Percentiles rank a stretch among this genome's conserved stretches.
Conservation (phyloP, 2,113 vertebrate species). For the Panurus biarmicus region DNA sequence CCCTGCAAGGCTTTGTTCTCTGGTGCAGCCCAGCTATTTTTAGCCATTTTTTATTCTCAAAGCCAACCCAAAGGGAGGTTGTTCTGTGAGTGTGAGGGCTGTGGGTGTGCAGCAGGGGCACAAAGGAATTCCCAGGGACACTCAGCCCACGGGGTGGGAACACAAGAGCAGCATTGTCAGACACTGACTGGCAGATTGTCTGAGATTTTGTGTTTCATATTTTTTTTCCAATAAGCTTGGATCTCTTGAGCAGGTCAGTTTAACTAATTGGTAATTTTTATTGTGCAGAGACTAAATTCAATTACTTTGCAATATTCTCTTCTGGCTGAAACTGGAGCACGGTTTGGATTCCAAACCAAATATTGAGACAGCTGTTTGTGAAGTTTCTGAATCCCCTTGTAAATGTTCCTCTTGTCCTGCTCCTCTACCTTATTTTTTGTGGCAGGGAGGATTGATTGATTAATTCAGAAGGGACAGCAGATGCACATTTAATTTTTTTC, state of each 20-base stretch:
- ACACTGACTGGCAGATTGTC: neutral
- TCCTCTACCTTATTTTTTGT: neutral
- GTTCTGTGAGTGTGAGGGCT: neutral
- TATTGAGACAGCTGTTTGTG: slow-evolving; percentile 31
- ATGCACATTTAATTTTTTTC: neutral
- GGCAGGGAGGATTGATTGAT: neutral
- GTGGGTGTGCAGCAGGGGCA: slow-evolving; percentile 33
- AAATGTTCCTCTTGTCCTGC: neutral
- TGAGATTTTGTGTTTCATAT: rapidly evolving
- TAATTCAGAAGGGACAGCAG: neutral
- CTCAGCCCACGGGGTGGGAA: neutral
- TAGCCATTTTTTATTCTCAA: neutral
- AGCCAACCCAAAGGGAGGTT: neutral
- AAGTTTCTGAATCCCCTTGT: neutral
- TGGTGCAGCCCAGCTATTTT: neutral
- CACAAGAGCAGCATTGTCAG: slow-evolving; percentile 28
- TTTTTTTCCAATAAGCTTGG: neutral
- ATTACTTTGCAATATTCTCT: neutral
- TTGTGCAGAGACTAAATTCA: neutral
- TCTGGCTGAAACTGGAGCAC: neutral
- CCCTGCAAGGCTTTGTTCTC: neutral
- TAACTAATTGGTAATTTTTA: neutral
- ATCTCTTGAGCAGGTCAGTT: neutral
- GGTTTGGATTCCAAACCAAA: slow-evolving; percentile 26
- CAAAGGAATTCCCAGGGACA: neutral